These are phyloP conservation scores for Phasianus colchicus DNA, from an alignment of 2,113 vertebrate species.

Conservation along the genomic window DNA sequence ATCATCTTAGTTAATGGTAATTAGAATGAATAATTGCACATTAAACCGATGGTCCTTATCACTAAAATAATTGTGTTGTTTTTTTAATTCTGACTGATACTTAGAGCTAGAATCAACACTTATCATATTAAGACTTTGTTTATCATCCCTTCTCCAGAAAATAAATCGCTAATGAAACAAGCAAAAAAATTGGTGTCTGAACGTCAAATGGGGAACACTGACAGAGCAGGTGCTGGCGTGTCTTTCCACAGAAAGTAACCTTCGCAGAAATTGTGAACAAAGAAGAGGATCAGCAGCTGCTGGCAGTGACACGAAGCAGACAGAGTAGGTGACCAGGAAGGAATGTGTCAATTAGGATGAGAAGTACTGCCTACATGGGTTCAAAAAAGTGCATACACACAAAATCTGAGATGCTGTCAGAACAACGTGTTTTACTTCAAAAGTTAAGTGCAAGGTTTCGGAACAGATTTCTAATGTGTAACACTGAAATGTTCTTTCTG, in stretches of 20 bases:
- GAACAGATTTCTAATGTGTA: neutral
- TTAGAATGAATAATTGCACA: conserved; percentile 64
- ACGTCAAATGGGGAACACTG: neutral
- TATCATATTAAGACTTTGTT: neutral
- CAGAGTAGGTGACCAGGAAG: conserved; percentile 1
- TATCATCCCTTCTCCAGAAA: neutral
- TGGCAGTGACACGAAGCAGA: neutral
- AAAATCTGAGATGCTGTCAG: neutral
- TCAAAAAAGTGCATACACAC: neutral
- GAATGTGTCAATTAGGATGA: neutral
- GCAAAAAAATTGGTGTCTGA: neutral
- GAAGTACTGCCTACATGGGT: neutral
- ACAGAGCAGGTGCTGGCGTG: neutral
- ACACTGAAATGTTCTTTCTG: neutral
- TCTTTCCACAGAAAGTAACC: neutral
- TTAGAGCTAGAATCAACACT: neutral
- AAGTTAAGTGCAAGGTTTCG: neutral
- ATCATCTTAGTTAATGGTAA: neutral
- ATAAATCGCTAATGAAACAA: neutral
- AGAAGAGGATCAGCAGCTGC: neutral
- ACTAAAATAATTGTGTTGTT: neutral
- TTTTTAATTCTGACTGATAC: neutral
- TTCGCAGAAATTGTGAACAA: neutral
- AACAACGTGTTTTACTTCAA: neutral
- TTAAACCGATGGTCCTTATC: conserved; percentile 26